Evolutionary conservation across 1,140 invertebrate genomes (phyloP), one percentile per base, ranked within the genome.

Genomic region (Triops longicaudatus): DNA sequence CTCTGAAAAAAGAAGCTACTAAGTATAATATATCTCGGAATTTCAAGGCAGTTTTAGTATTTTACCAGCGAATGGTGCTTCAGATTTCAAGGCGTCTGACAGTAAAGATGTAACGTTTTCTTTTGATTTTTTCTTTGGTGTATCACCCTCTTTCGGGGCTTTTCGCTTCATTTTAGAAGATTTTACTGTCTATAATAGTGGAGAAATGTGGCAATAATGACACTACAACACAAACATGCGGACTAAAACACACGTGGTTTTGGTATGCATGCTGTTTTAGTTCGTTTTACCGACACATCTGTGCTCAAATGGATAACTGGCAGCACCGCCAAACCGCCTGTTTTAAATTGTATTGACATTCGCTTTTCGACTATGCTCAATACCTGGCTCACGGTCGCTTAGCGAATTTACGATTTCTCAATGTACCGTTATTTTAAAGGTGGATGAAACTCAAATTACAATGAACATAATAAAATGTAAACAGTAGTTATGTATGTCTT

Each of bases 41-140:
- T 42, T 42, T 11, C 2, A 14, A n/a, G 26, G 22, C 3, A n/a
- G 12, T 73, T 73, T 73, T 4, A 74, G 26, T 12, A 73, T 17
- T 9, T 73, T 72, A 74, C 76, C 73, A 73, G 63, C 41, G 50
- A 77, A 77, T 27, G 76, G 76, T 26, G 73, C 42, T 42, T 73
- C 26, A 26, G 72, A 26, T 73, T 43, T 26, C 27, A 77, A 28
- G 17, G 72, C 76, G 11, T 73, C 72, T 42, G 28, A 43, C 2
- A 77, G 26, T 26, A 26, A 74, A 26, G 72, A 77, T 1, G 72
- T 11, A 43, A 26, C 14, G 26, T 75, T 44, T n/a, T 75, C n/a
- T 44, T 75, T 75, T 75, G 37, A 14, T 26, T 75, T 75, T 42
- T 75, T 75, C 37, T 44, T 75, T 11, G 31, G 31, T 37, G 31